Base-by-base conservation (phyloP, 92 coral and sea anemone species). In the Porites rus region DNA sequence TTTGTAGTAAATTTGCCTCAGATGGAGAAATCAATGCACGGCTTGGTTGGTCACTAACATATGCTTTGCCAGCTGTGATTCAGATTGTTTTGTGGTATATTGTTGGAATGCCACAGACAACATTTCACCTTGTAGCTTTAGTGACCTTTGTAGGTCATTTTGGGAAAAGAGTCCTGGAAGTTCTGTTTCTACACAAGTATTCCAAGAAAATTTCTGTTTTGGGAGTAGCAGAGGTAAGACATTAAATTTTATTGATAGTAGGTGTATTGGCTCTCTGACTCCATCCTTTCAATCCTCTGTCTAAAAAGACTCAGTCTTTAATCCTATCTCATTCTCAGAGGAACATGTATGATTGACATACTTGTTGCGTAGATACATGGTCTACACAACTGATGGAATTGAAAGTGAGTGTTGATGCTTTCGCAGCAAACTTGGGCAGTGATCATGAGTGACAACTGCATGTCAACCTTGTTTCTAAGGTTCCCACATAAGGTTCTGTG, bases 131-230 rank as follows among this genome's bases (percentile, higher is more conserved):
- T 77, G 89, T 92, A 65, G 92, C 94, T 8, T 22, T 88, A 89
- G 80, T 77, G 43, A 87, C 93, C 0, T 94, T 90, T 84, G 79
- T 88, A 51, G 90, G 80, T 31, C 98, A 94, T 53, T 92, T 94
- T 69, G 17, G 78, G 6, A 94, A 94, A 72, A 92, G 98, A 50
- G 85, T 92, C 22, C 54, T 90, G 21, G 98, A 94, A 81, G 93
- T 89, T 53, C 67, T 92, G 25, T 78, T 94, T 77, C 75, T 94
- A 3, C 98, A 94, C 88, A 94, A 90, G 76, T 94, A 94, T 90
- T 94, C 98, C 80, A 92, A 87, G 79, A 90, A 90, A 50, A 81
- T 88, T 25, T 87, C 83, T 64, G 17, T 82, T n/a, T 10, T 76
- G 22, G 71, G 91, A 31, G 94, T 82, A 2, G 43, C 86, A 67